Percentiles rank a stretch among this genome's conserved stretches.
These are phyloP conservation scores for Sinelater perroti DNA, from an alignment of 2,888 invertebrate species.

Conservation along the genomic window DNA sequence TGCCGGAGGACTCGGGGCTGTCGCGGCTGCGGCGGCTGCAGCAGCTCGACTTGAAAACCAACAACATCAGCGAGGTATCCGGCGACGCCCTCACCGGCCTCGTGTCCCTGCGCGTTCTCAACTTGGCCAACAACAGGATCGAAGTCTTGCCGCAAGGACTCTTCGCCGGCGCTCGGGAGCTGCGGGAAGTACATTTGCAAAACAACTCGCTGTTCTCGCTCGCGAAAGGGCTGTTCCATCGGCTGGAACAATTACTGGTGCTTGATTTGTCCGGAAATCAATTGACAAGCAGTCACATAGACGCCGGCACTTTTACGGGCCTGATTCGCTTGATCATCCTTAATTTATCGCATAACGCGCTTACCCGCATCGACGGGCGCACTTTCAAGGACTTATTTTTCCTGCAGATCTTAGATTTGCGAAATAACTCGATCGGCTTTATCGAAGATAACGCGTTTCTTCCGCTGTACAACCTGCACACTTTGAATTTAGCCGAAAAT, in stretches of 20 bases:
- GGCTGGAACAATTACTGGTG: slow-evolving; percentile 83
- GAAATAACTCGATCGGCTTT: slow-evolving; percentile 88
- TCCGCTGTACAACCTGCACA: slow-evolving; percentile 88
- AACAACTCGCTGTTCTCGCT: slow-evolving; percentile 86
- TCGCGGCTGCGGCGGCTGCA: slow-evolving; percentile 80
- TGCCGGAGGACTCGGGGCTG: slow-evolving; percentile 77
- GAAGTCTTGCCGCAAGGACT: slow-evolving; percentile 82
- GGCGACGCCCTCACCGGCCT: slow-evolving; percentile 82
- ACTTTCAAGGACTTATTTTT: slow-evolving; percentile 89
- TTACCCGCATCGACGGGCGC: slow-evolving; percentile 82
- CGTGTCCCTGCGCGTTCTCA: slow-evolving; percentile 79
- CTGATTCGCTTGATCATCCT: slow-evolving; percentile 84
- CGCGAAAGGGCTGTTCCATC: slow-evolving; percentile 83
- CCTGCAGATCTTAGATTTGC: slow-evolving; percentile 84
- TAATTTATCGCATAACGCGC: slow-evolving; percentile 85
- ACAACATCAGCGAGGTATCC: slow-evolving; percentile 81
- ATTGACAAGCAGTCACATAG: slow-evolving; percentile 83
- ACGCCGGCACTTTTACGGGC: slow-evolving; percentile 85
- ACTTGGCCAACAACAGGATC: slow-evolving; percentile 87
- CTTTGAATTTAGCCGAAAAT: slow-evolving; percentile 89
- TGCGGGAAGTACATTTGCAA: slow-evolving; percentile 84
- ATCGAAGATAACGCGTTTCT: slow-evolving; percentile 88
- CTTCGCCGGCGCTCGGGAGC: slow-evolving; percentile 82
- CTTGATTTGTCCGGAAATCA: slow-evolving; percentile 87
- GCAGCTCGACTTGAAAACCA: slow-evolving; percentile 82